These are phyloP conservation scores for Ovis aries DNA, from an alignment of 2,113 vertebrate genomes.

Conservation along the genomic window DNA sequence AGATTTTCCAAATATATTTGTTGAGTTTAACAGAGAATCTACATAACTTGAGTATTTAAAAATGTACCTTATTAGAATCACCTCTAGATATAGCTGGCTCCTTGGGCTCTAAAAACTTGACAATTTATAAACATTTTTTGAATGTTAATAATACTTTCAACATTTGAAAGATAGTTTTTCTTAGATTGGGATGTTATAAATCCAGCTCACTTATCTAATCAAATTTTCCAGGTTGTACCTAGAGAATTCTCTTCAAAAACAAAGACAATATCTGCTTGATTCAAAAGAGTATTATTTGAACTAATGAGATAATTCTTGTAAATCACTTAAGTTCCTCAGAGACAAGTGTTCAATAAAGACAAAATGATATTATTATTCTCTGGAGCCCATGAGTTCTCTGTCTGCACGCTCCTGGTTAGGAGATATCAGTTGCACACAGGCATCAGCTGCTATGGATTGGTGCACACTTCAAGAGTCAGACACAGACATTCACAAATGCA, in stretches of 20 bases:
- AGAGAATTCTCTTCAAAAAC: slow-evolving; percentile 34
- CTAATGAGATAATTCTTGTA: slow-evolving; percentile 54
- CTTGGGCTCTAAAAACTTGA: background rate
- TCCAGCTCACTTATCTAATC: slow-evolving; percentile 25
- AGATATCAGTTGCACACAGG: background rate
- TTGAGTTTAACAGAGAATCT: background rate
- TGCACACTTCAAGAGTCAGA: background rate
- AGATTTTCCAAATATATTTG: background rate
- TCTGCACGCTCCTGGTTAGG: background rate
- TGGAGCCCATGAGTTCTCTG: background rate
- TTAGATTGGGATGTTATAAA: background rate
- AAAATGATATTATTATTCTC: background rate
- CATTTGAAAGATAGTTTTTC: background rate
- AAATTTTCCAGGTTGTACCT: background rate
- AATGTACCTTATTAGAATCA: background rate
- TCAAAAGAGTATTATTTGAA: slow-evolving; percentile 34
- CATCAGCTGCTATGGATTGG: slow-evolving; percentile 17
- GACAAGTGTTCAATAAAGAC: slow-evolving; percentile 19
- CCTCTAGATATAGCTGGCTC: background rate
- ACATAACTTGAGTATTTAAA: background rate
- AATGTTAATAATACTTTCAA: background rate
- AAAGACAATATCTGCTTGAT: background rate
- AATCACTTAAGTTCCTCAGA: slow-evolving; percentile 53
- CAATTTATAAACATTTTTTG: background rate
- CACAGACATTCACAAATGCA: background rate